Percentiles rank a stretch among this genome's conserved stretches.
Conservation (phyloP, 2,113 vertebrate genomes). For the Podiceps cristatus region DNA sequence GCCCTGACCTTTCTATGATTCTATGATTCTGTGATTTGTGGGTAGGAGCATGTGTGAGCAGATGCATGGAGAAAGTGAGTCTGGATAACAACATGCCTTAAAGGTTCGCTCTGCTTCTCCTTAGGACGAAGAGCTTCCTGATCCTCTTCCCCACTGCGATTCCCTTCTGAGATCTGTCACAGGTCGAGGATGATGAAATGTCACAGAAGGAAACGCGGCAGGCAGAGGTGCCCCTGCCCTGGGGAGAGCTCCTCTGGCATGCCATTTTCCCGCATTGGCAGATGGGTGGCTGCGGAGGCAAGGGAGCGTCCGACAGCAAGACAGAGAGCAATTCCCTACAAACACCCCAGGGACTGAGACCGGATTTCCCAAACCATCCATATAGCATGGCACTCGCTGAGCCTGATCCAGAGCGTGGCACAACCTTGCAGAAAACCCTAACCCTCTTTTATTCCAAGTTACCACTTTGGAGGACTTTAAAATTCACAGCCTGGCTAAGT, state of each 20-base stretch:
- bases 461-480: not conserved
- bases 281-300: not conserved
- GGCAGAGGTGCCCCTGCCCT: not conserved
- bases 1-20: too few species aligned
- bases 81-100: not conserved
- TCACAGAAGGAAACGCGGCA: not conserved
- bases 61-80: not conserved
- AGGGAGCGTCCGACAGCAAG: not conserved
- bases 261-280: conserved; percentile 22
- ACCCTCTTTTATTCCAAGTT: not conserved
- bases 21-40: too few species aligned
- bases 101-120: not conserved
- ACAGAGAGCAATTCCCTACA: not conserved
- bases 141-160: rapidly evolving
- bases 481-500: rapidly evolving
- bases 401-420: not conserved
- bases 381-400: not conserved
- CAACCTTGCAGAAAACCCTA: not conserved
- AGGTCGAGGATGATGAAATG: not conserved
- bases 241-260: not conserved
- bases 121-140: not conserved
- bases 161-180: not conserved
- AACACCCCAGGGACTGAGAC: not conserved
- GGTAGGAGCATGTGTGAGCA: not conserved
- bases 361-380: not conserved